Base-by-base conservation (phyloP, 2,797 vertebrate genomes). In the Gallinago stenura region DNA sequence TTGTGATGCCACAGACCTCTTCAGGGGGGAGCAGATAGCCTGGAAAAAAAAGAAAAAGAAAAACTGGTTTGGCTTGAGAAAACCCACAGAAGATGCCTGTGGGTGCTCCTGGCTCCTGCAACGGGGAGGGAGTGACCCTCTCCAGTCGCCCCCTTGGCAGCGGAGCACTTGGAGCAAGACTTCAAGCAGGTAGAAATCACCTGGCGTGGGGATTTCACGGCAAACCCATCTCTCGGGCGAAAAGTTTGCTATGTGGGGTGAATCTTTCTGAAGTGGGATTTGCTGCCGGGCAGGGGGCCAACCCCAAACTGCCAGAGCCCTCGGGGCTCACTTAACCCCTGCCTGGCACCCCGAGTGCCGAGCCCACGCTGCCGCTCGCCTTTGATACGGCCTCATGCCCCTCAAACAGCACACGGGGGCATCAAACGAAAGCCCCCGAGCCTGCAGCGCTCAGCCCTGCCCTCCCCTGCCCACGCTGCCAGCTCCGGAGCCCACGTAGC, bases 191-290 rank as follows among this genome's bases (percentile, higher is more conserved):
- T 10, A 71, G 72, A 88, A 33, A 84, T 93, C 94, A 93, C 84
- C 87, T 86, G 89, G 92, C 0, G 0, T 57, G 80, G 89, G 85
- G 91, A 91, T 95, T 96, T 96, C 80, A 24, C 0, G 16, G 82
- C 93, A 88, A 94, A 83, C 82, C 73, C 83, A 30, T 11, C 76
- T 88, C 82, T n/a, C 2, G 3, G 83, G 91, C 19, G 5, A 68
- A 35, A 69, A 51, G 57, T 46, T 73, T 89, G 54, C 65, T 65
- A 50, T 80, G 91, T 57, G 82, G 31, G 89, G 93, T 10, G 70
- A 64, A 75, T 61, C 79, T 83, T 65, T 96, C 79, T 91, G 92
- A 92, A 96, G 93, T 96, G 95, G 95, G 95, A 96, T 95, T 86
- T 89, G 76, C 72, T 78, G 79, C 83, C 9, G 25, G 94, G 80